Conservation (phyloP, 1,140 invertebrate genomes). For the Aleiodes sp. region DNA sequence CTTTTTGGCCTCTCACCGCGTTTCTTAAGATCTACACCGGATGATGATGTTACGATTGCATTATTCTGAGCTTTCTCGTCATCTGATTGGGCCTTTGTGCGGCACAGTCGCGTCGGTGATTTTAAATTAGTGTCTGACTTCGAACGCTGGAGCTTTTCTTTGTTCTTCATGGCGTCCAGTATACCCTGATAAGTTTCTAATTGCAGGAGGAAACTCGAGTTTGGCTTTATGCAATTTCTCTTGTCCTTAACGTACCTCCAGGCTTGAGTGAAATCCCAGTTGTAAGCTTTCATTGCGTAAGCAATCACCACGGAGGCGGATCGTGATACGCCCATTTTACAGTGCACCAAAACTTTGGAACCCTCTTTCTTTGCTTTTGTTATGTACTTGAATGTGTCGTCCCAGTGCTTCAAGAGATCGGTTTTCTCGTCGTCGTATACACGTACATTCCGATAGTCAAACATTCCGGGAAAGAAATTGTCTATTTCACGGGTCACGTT, state of each 20-base stretch:
- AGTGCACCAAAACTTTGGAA: constrained; percentile 95
- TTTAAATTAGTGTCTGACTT: constrained; percentile 94
- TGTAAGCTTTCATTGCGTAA: constrained; percentile 97
- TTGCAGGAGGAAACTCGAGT: constrained; percentile 92
- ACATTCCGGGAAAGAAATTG: constrained; percentile 98
- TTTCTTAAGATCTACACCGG: constrained; percentile 55
- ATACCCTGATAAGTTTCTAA: constrained; percentile 96
- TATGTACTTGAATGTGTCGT: constrained; percentile 97
- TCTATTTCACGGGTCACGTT: constrained; percentile 99
- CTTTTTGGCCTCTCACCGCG: constrained; percentile 75
- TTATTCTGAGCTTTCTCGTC: constrained; percentile 46
- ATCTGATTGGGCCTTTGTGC: constrained; percentile 58
- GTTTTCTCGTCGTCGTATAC: constrained; percentile 98
- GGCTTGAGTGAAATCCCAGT: constrained; percentile 91
- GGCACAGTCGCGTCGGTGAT: constrained; percentile 68
- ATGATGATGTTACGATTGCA: constrained; percentile 40
- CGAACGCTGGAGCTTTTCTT: constrained; percentile 88
- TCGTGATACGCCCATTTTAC: constrained; percentile 98
- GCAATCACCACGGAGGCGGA: constrained; percentile 98
- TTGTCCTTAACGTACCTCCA: constrained; percentile 90
- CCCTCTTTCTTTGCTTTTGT: constrained; percentile 88
- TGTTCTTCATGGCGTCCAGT: constrained; percentile 94
- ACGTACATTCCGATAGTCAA: constrained; percentile 95
- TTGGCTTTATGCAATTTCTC: constrained; percentile 94
- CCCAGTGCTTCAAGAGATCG: constrained; percentile 95